These are phyloP conservation scores for Xenopus tropicalis DNA, from an alignment of 2,113 vertebrate genomes.

Conservation along the genomic window DNA sequence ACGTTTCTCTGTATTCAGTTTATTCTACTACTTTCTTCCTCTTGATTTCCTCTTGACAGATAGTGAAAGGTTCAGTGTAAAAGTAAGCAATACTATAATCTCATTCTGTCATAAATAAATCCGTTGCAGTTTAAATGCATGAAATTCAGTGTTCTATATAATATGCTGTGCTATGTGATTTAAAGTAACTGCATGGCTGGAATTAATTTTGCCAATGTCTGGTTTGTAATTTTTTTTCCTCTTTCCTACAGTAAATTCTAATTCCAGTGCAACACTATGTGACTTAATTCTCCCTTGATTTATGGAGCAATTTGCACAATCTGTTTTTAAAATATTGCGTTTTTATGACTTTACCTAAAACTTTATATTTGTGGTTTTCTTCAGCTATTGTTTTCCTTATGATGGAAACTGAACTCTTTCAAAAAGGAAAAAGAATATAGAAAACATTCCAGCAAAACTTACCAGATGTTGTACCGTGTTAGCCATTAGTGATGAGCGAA, in stretches of 20 bases:
- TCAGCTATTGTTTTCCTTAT: slow-evolving; percentile 19
- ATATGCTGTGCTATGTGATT: background rate
- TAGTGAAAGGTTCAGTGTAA: too few species aligned
- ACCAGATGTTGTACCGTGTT: too few species aligned
- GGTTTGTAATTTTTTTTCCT: slow-evolving; percentile 9
- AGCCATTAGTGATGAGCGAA: too few species aligned
- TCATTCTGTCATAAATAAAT: background rate
- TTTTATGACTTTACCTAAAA: slow-evolving; percentile 39
- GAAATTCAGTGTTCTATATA: background rate
- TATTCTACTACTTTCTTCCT: too few species aligned
- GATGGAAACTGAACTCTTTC: slow-evolving; percentile 18
- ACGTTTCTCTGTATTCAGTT: too few species aligned
- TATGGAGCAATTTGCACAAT: slow-evolving; percentile 44
- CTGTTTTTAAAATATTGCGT: slow-evolving; percentile 43
- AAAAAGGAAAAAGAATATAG: background rate
- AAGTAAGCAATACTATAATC: background rate
- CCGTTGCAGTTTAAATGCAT: background rate
- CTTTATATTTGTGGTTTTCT: slow-evolving; percentile 30
- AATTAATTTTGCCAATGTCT: slow-evolving; percentile 9
- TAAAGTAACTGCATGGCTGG: background rate
- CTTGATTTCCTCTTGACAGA: too few species aligned
- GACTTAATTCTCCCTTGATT: slow-evolving; percentile 36
- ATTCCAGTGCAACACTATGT: slow-evolving; percentile 16
- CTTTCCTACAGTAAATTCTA: background rate
- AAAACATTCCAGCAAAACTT: background rate